Percentiles rank a stretch among this genome's conserved stretches.
These are phyloP conservation scores for Volucella inflata DNA, from an alignment of 2,888 invertebrate genomes.

Conservation along the genomic window DNA sequence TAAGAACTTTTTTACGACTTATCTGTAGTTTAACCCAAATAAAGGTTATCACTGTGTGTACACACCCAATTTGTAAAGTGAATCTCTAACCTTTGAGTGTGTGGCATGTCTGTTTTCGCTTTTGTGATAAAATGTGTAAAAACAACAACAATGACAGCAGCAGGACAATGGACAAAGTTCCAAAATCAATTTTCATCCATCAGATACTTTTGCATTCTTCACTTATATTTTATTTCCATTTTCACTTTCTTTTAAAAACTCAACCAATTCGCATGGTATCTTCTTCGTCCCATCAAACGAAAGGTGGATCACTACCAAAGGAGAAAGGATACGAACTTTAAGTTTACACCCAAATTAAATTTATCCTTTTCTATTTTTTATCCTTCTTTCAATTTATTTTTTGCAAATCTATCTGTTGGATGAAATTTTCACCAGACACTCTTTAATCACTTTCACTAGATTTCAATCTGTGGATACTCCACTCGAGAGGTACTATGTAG, in stretches of 20 bases:
- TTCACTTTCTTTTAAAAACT: conserved; percentile 14
- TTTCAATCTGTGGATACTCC: not conserved
- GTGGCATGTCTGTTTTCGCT: too few relatives aligned
- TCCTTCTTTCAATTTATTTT: not conserved
- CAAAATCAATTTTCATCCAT: conserved; percentile 39
- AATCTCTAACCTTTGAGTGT: too few relatives aligned
- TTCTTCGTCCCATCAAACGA: not conserved
- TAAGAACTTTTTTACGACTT: not conserved
- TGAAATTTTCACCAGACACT: not conserved
- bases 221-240: conserved; percentile 18
- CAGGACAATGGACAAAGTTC: conserved; percentile 6
- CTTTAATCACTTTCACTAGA: conserved; percentile 48
- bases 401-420: not conserved
- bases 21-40: conserved; percentile 59
- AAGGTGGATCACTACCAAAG: too few relatives aligned
- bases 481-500: not conserved
- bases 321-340: not conserved
- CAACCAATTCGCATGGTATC: not conserved
- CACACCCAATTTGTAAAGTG: conserved; percentile 54
- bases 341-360: conserved; percentile 42
- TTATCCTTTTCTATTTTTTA: not conserved
- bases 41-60: conserved; percentile 53
- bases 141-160: conserved; percentile 29
- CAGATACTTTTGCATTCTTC: conserved; percentile 21
- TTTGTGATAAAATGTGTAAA: too few relatives aligned